phyloP scores from a whole-genome alignment of 30 jellyfish, hydroid and myxozoan genomes.

The Cassiopea andromeda region DNA sequence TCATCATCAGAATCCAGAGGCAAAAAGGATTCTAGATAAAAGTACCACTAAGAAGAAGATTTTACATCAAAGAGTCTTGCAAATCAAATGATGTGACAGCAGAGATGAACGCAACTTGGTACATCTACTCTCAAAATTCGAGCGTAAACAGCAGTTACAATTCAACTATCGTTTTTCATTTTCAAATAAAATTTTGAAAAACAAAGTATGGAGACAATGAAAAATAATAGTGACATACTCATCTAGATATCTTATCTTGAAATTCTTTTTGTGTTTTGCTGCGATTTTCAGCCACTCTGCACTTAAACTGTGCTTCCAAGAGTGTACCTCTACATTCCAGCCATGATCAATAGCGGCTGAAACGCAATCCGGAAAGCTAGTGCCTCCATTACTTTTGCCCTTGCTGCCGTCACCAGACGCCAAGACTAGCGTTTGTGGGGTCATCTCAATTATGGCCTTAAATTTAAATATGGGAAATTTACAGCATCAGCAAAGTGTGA shows the following conservation, averaged over 20 bases:
- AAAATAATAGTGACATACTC: slow-evolving; percentile 57
- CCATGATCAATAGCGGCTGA: slow-evolving; percentile 88
- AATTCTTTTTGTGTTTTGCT: slow-evolving; percentile 56
- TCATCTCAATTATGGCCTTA: slow-evolving; percentile 90
- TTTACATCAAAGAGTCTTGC: not conserved
- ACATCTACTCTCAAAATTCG: not conserved
- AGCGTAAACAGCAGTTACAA: not conserved
- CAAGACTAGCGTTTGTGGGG: slow-evolving; percentile 85
- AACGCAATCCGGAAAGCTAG: slow-evolving; percentile 91
- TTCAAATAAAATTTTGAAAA: not conserved
- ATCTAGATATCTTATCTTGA: slow-evolving; percentile 70
- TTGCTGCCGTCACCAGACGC: slow-evolving; percentile 96
- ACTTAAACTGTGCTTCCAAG: slow-evolving; percentile 94
- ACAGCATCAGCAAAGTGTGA: too few relatives aligned
- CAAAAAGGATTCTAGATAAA: too few relatives aligned
- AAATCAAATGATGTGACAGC: not conserved
- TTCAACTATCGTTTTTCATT: not conserved
- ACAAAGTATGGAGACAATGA: not conserved
- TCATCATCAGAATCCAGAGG: too few relatives aligned
- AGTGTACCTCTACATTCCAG: slow-evolving; percentile 94
- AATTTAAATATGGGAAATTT: too few relatives aligned
- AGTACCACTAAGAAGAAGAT: too few relatives aligned
- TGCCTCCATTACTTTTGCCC: slow-evolving; percentile 84
- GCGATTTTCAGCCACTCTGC: slow-evolving; percentile 93
- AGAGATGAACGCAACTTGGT: not conserved